A percentile compares a stretch with the other conserved stretches of the same genome.
These are phyloP conservation scores for Paracanthobrama guichenoti DNA, from an alignment of 2,113 vertebrate species.

Conservation along the genomic window DNA sequence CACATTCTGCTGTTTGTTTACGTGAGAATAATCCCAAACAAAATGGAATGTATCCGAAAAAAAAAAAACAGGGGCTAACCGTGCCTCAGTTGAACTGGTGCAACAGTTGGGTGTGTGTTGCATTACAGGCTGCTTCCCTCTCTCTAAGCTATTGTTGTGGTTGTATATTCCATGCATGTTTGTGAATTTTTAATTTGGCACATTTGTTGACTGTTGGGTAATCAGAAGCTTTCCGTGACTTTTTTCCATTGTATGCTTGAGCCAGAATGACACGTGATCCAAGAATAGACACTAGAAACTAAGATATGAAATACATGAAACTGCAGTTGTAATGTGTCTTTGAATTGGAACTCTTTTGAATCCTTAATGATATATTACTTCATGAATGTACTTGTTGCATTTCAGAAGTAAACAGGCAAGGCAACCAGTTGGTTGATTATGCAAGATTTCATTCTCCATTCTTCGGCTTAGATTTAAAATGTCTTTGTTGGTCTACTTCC, in stretches of 20 bases:
- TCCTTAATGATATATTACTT: neutral
- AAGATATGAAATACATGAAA: neutral
- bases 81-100: neutral
- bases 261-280: neutral
- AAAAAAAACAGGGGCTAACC: neutral
- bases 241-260: conserved; percentile 36
- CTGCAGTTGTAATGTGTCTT: neutral
- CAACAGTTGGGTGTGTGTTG: conserved; percentile 1
- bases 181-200: neutral
- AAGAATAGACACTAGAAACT: neutral
- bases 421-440: neutral
- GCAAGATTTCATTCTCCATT: neutral
- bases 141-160: neutral
- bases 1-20: conserved; percentile 44
- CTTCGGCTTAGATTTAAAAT: neutral
- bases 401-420: neutral
- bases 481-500: neutral
- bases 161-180: neutral
- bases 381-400: neutral
- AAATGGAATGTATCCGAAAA: conserved; percentile 29
- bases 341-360: neutral
- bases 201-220: conserved; percentile 25
- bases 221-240: conserved; percentile 52
- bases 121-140: neutral
- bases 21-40: neutral